Evolutionary conservation across 2,113 vertebrate species (phyloP).

Genomic region (Etheostoma spectabile): DNA sequence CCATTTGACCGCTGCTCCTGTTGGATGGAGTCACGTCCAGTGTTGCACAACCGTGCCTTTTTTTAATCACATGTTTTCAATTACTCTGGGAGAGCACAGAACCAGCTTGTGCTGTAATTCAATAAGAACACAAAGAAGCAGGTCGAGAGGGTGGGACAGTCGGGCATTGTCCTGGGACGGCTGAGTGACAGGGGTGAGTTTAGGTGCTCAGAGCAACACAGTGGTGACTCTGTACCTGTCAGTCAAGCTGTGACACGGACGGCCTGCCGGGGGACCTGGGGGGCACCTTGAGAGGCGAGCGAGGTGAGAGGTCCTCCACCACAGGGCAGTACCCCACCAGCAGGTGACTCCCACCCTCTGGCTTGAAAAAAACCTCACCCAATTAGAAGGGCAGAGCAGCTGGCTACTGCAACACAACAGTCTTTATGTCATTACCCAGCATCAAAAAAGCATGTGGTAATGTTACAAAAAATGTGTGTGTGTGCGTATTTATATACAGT

Average conservation of each 20-base stretch:
- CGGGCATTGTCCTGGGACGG: conserved; percentile 72
- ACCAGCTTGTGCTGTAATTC: conserved; percentile 75
- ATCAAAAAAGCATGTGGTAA: background rate
- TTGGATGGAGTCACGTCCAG: conserved; percentile 60
- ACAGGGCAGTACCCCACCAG: conserved; percentile 33
- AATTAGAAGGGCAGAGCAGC: conserved; percentile 41
- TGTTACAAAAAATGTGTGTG: too few relatives aligned
- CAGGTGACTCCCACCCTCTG: conserved; percentile 38
- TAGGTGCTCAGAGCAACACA: conserved; percentile 53
- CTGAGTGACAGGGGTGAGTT: conserved; percentile 79
- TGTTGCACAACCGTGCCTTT: conserved; percentile 56
- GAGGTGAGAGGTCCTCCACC: conserved; percentile 71
- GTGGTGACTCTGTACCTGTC: conserved; percentile 80
- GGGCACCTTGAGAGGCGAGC: conserved; percentile 4
- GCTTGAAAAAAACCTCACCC: conserved; percentile 13
- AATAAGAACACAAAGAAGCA: conserved; percentile 74
- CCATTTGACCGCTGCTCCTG: conserved; percentile 49
- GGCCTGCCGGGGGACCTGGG: conserved; percentile 35
- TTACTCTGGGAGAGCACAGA: conserved; percentile 60
- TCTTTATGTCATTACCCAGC: background rate
- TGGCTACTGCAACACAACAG: conserved; percentile 29
- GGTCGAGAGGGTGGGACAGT: conserved; percentile 37
- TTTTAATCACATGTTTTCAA: conserved; percentile 77
- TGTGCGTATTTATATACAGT: too few relatives aligned
- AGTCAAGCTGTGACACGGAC: conserved; percentile 75